Conservation (phyloP, 2,888 invertebrate genomes). For the Lepidonotus clava region DNA sequence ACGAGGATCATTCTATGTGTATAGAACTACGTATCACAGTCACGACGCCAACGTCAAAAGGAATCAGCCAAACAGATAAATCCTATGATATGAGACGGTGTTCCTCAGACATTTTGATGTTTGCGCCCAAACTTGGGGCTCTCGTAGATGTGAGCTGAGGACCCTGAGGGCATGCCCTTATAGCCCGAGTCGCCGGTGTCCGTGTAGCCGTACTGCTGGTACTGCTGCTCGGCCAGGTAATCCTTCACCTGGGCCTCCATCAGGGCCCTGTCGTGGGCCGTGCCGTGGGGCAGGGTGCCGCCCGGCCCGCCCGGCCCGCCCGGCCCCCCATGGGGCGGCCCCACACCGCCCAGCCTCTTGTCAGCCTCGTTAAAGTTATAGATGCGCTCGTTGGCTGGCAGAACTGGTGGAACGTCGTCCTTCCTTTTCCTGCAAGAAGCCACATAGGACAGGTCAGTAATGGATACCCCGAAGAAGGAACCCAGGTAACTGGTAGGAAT, state of each 20-base stretch:
- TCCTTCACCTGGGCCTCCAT: slow-evolving; percentile 52
- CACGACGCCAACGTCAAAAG: background rate
- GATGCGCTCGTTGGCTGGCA: slow-evolving; percentile 48
- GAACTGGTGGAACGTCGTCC: slow-evolving; percentile 17
- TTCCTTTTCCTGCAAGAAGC: slow-evolving; percentile 37
- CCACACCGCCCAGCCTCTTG: slow-evolving; percentile 16
- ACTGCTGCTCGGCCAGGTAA: slow-evolving; percentile 46
- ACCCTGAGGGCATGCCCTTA: slow-evolving; percentile 28
- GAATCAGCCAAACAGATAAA: background rate
- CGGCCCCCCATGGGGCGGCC: background rate
- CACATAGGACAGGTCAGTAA: background rate
- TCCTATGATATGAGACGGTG: background rate
- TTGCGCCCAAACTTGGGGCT: slow-evolving; percentile 56
- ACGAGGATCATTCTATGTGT: no score
- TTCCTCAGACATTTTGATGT: slow-evolving; percentile 9
- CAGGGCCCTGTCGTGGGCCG: background rate
- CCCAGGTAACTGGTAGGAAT: no score
- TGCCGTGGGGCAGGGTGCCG: slow-evolving; percentile 34
- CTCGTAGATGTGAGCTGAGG: slow-evolving; percentile 54
- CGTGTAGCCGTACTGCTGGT: slow-evolving; percentile 47
- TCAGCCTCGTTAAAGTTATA: slow-evolving; percentile 53
- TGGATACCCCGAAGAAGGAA: background rate
- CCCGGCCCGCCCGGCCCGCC: background rate
- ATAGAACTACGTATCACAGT: background rate
- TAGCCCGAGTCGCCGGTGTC: slow-evolving; percentile 45